Conservation (phyloP, 2,888 invertebrate species). For the Sinotaia quadrata region DNA sequence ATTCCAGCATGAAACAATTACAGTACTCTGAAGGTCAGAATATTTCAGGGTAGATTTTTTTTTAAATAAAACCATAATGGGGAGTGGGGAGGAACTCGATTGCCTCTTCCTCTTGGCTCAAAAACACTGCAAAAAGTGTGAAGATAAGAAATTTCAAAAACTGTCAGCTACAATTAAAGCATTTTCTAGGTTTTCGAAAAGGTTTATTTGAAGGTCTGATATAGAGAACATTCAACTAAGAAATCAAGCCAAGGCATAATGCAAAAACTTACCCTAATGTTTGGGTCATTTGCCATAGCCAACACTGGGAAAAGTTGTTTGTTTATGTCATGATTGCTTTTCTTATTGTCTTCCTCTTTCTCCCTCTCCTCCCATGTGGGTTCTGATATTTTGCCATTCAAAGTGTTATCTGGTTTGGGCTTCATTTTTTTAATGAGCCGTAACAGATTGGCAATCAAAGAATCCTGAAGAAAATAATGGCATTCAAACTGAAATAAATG, state of each 20-base stretch:
- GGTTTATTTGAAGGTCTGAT: no score
- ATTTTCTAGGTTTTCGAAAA: no score
- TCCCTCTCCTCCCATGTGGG: conserved; percentile 39
- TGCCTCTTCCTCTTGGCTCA: no score
- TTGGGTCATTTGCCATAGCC: conserved; percentile 74
- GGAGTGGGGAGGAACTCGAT: no score
- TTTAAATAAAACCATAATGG: no score
- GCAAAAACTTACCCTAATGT: conserved; percentile 51
- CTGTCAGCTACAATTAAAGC: no score
- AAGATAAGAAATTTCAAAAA: no score
- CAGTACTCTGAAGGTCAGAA: no score
- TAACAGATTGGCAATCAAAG: conserved; percentile 91
- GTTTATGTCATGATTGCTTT: conserved; percentile 64
- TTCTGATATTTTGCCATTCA: conserved; percentile 15
- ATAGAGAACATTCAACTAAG: neutral
- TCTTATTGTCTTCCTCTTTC: conserved; percentile 43
- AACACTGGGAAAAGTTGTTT: conserved; percentile 70
- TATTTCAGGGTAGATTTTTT: no score
- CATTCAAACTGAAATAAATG: no score
- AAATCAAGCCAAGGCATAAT: neutral
- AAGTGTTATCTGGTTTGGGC: conserved; percentile 65
- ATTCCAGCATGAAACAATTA: no score
- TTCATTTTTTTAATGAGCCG: conserved; percentile 97
- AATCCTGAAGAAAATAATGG: conserved; percentile 86
- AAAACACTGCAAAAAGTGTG: no score